Conservation (phyloP, 64 coral and sea anemone genomes). For the Porites lutea region DNA sequence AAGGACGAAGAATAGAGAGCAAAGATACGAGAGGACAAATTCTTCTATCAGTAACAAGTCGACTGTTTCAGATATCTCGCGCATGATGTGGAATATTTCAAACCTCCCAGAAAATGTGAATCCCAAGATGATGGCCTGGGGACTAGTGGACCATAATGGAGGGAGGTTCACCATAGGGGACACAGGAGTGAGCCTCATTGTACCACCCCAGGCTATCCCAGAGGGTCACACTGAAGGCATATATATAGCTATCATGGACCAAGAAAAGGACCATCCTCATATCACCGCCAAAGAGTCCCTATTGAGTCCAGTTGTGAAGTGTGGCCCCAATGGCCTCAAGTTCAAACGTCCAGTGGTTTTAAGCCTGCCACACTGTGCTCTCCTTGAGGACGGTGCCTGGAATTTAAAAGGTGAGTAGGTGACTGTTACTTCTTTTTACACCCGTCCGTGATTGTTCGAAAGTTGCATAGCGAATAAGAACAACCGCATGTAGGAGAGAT, state of each 20-base stretch:
- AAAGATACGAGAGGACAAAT: slow-evolving; percentile 36
- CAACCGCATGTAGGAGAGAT: no score
- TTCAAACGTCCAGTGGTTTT: slow-evolving; percentile 80
- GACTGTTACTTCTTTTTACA: background rate
- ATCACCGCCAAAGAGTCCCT: slow-evolving; percentile 57
- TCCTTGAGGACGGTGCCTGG: slow-evolving; percentile 61
- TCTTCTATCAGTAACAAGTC: slow-evolving; percentile 57
- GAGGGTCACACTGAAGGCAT: slow-evolving; percentile 61
- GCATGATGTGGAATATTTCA: slow-evolving; percentile 68
- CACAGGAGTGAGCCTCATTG: slow-evolving; percentile 67
- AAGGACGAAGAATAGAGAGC: background rate
- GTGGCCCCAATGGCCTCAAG: slow-evolving; percentile 82
- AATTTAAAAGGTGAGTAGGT: slow-evolving; percentile 57
- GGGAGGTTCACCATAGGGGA: slow-evolving; percentile 72
- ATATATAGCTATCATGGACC: slow-evolving; percentile 77
- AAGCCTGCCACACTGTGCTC: slow-evolving; percentile 82
- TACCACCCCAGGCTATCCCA: slow-evolving; percentile 74
- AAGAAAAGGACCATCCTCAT: slow-evolving; percentile 61
- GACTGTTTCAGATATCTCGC: slow-evolving; percentile 62
- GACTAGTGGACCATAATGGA: slow-evolving; percentile 73
- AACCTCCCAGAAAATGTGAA: slow-evolving; percentile 76
- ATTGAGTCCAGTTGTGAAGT: slow-evolving; percentile 84
- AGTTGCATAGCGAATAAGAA: no score
- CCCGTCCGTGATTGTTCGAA: no score
- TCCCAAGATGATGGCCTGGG: slow-evolving; percentile 72